These are phyloP conservation scores for Andricus curvator DNA, from an alignment of 2,888 invertebrate genomes.

Conservation along the genomic window DNA sequence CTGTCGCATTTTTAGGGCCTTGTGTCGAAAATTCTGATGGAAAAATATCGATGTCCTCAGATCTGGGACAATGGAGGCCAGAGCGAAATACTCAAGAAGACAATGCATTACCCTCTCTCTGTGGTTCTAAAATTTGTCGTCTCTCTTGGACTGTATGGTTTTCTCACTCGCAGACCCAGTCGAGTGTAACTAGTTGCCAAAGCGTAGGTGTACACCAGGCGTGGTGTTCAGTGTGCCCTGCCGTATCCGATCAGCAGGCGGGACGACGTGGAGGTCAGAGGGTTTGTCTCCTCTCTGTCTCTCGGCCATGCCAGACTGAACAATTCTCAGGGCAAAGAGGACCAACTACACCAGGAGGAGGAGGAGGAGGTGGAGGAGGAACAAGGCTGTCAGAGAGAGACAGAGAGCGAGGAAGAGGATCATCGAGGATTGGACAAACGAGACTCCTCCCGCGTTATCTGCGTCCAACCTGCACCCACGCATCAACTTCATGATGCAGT, in stretches of 20 bases:
- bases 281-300: slow-evolving; percentile 46
- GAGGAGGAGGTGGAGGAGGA: slow-evolving; percentile 41
- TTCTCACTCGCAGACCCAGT: not conserved
- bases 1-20: not conserved
- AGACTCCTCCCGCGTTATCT: slow-evolving; percentile 76
- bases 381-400: slow-evolving; percentile 47
- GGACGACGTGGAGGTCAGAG: slow-evolving; percentile 57
- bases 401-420: slow-evolving; percentile 61
- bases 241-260: slow-evolving; percentile 51
- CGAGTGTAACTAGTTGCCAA: slow-evolving; percentile 9
- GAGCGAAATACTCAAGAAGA: slow-evolving; percentile 2
- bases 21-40: not conserved
- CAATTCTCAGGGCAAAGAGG: slow-evolving; percentile 27
- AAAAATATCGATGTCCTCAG: not conserved
- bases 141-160: not conserved
- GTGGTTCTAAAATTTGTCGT: not conserved
- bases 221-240: slow-evolving; percentile 52
- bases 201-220: slow-evolving; percentile 61
- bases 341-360: slow-evolving; percentile 27
- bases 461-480: slow-evolving; percentile 76
- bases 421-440: slow-evolving; percentile 75
- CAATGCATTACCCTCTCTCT: slow-evolving; percentile 1
- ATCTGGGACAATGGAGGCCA: not conserved
- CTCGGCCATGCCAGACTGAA: slow-evolving; percentile 42
- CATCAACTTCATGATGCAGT: slow-evolving; percentile 53